These are phyloP conservation scores for Podargus strigoides DNA, from an alignment of 2,797 vertebrate genomes.

Conservation along the genomic window DNA sequence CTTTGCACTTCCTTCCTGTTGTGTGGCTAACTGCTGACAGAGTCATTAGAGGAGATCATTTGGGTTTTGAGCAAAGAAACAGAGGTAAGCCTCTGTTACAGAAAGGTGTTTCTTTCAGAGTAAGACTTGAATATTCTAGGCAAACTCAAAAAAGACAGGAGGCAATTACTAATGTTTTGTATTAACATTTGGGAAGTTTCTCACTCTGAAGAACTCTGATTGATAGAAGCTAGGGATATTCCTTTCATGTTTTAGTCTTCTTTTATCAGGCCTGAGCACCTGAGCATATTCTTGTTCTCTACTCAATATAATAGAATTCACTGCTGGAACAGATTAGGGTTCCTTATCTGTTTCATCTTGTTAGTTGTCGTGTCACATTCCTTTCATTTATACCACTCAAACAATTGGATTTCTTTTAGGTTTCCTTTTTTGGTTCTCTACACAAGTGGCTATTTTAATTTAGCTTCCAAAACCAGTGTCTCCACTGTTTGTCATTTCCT, in stretches of 20 bases:
- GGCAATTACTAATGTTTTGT: background rate
- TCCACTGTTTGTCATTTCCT: background rate
- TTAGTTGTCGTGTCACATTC: background rate
- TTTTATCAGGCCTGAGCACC: background rate
- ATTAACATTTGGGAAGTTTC: background rate
- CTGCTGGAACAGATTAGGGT: background rate
- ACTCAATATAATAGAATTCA: background rate
- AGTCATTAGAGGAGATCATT: background rate
- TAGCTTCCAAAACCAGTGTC: background rate
- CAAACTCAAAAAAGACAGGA: background rate
- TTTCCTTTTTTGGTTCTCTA: background rate
- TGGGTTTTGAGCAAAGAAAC: background rate
- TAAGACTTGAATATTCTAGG: background rate
- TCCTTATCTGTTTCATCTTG: background rate
- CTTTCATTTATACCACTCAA: background rate
- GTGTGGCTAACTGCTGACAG: background rate
- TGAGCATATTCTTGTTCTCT: background rate
- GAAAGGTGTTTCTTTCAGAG: background rate
- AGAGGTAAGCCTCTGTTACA: background rate
- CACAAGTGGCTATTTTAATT: background rate
- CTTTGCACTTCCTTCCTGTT: slow-evolving; percentile 3
- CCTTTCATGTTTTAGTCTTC: background rate
- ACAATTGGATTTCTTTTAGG: background rate
- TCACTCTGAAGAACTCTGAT: background rate
- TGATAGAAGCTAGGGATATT: background rate